A percentile compares a stretch with the other conserved stretches of the same genome.
phyloP scores from a whole-genome alignment of 30 jellyfish, hydroid and myxozoan genomes.

The Aurelia sp. region DNA sequence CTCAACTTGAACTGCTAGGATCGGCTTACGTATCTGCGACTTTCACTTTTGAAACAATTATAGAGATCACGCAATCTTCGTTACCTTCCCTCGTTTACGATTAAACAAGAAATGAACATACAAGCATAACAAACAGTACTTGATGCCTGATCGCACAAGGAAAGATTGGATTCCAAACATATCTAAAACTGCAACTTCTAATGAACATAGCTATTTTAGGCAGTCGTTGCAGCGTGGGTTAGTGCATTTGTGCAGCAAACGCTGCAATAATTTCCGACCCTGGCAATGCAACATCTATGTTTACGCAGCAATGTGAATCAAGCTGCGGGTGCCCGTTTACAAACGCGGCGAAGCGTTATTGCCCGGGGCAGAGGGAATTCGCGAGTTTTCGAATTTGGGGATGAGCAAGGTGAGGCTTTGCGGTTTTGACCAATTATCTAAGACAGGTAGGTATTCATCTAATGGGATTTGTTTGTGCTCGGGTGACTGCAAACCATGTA shows the following conservation, averaged over 20 bases:
- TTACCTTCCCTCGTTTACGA: too few species aligned
- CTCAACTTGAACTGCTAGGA: too few species aligned
- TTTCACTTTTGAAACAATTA: too few species aligned
- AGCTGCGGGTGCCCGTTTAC: not conserved
- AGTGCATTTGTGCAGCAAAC: conserved; percentile 9
- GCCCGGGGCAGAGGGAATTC: not conserved
- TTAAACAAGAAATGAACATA: not conserved
- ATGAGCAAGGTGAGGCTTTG: not conserved
- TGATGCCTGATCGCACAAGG: not conserved
- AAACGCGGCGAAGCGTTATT: not conserved
- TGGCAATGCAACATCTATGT: not conserved
- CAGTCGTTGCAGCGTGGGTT: not conserved
- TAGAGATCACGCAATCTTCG: too few species aligned
- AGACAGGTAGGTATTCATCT: conserved; percentile 28
- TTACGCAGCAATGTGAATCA: not conserved
- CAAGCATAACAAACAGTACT: too few species aligned
- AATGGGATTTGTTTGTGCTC: conserved; percentile 23
- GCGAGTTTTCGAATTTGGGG: not conserved
- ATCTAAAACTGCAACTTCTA: not conserved
- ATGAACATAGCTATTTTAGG: not conserved
- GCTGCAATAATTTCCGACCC: not conserved
- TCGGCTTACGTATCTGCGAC: too few species aligned
- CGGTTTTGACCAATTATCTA: not conserved
- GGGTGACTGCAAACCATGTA: conserved; percentile 24
- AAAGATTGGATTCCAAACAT: not conserved